Base-by-base conservation (phyloP, 2,888 invertebrate genomes). In the Epirrita christyi region DNA sequence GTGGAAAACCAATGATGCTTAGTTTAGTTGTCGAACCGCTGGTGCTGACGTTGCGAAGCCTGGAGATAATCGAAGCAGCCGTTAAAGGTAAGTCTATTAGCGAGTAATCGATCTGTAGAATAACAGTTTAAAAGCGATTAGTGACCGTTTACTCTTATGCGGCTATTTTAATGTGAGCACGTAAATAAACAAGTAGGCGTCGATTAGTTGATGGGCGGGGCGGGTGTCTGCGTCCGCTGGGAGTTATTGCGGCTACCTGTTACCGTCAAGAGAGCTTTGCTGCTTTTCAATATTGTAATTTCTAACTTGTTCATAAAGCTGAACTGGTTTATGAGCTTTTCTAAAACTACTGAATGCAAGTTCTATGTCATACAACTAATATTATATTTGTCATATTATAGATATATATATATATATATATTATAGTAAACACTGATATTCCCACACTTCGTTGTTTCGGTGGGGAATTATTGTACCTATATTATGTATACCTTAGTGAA, bases 161-260 rank as follows among this genome's bases (percentile, higher is more conserved):
- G 54, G 61, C 52, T 58, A 54, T 63, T 59, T 61, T 59, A 75
- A 75, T 75, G 68, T 73, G 68, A 60, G 73, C 64, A 71, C 67
- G 76, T 80, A 81, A 83, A 80, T 83, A 87, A 88, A 86, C 84
- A 83, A 83, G 85, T 80, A 86, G 86, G 83, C 81, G 81, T 86
- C 81, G 83, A 87, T 88, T 86, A 85, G 84, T 72, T 55, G 67
- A 55, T 68, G 78, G 87, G 86, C 83, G 85, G 78, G 64, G 73
- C 73, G 64, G 67, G 67, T 76, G 81, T 80, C 81, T 68, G 68
- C 71, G 70, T 52, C 51, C 66, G 68, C 66, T 64, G 53, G 67
- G 68, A 80, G 69, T 76, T 73, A 80, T 75, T 73, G 72, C 73
- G 52, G 68, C 67, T 72, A 75, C 74, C 73, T 70, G 71, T 71